A percentile compares a stretch with the other conserved stretches of the same genome.
phyloP scores from a whole-genome alignment of 2,888 invertebrate genomes.

The Diarsia dahlii region DNA sequence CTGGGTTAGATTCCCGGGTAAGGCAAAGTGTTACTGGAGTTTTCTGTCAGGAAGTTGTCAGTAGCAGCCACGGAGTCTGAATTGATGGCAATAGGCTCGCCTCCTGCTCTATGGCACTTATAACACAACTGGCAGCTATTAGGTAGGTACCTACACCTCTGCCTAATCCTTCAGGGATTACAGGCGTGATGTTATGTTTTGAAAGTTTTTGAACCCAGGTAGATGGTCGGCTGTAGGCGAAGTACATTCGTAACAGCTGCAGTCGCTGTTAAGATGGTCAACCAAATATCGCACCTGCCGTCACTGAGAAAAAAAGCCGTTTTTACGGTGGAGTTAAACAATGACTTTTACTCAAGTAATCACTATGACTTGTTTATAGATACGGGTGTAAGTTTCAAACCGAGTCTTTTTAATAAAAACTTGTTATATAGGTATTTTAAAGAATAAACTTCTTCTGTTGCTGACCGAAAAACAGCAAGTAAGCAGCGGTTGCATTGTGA shows the following conservation, averaged over 20 bases:
- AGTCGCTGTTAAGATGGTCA: too few relatives aligned
- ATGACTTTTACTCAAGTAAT: too few relatives aligned
- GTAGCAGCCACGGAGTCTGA: background rate
- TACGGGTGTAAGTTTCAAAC: too few relatives aligned
- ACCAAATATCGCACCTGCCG: conserved; percentile 9
- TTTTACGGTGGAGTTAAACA: too few relatives aligned
- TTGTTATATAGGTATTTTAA: too few relatives aligned
- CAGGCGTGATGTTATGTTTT: background rate
- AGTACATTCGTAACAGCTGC: conserved; percentile 9
- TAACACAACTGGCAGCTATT: background rate
- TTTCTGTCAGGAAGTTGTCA: background rate
- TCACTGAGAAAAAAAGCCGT: background rate
- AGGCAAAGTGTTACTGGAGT: background rate
- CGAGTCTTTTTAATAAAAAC: too few relatives aligned
- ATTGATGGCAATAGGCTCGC: background rate
- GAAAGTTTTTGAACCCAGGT: background rate
- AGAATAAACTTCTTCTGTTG: too few relatives aligned
- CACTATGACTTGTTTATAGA: too few relatives aligned
- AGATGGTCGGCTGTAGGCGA: background rate
- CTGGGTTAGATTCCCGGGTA: background rate
- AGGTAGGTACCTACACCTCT: background rate
- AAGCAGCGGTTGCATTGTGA: too few relatives aligned
- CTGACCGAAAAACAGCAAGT: too few relatives aligned
- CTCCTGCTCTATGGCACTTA: background rate
- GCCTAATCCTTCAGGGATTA: background rate